phyloP scores from a whole-genome alignment of 2,113 vertebrate species.

The Muntiacus muntjak region DNA sequence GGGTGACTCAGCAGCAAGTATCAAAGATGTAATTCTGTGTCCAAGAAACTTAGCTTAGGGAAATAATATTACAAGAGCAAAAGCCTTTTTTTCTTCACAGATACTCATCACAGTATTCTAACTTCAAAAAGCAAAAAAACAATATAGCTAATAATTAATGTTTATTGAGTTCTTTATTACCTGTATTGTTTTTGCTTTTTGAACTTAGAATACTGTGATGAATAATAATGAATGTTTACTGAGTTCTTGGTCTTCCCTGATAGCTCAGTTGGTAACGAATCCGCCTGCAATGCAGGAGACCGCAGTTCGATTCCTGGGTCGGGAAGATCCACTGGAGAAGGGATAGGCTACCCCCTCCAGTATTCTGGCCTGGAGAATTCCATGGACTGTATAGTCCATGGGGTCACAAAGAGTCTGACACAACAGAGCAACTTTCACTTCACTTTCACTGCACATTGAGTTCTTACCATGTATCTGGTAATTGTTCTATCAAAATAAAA shows the following conservation, averaged over 20 bases:
- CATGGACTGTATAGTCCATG: neutral
- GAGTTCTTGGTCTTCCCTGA: neutral
- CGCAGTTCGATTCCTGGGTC: rapidly evolving
- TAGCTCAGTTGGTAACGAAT: neutral
- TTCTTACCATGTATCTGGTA: neutral
- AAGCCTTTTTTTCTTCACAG: neutral
- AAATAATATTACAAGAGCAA: neutral
- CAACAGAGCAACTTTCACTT: neutral
- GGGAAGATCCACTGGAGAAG: rapidly evolving
- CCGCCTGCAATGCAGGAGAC: neutral
- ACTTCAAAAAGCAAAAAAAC: neutral
- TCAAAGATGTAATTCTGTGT: neutral
- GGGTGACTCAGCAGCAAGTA: neutral
- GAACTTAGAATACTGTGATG: neutral
- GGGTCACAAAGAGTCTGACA: neutral
- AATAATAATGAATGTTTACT: neutral
- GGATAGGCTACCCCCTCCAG: neutral
- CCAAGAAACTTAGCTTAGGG: neutral
- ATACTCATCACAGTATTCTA: neutral
- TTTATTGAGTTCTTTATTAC: neutral
- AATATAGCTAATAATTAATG: neutral
- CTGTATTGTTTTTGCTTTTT: neutral
- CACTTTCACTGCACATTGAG: neutral
- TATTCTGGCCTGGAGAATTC: neutral
- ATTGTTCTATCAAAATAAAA: neutral